Evolutionary conservation across 2,888 invertebrate genomes (phyloP).

Genomic region (Cephus pulcher): DNA sequence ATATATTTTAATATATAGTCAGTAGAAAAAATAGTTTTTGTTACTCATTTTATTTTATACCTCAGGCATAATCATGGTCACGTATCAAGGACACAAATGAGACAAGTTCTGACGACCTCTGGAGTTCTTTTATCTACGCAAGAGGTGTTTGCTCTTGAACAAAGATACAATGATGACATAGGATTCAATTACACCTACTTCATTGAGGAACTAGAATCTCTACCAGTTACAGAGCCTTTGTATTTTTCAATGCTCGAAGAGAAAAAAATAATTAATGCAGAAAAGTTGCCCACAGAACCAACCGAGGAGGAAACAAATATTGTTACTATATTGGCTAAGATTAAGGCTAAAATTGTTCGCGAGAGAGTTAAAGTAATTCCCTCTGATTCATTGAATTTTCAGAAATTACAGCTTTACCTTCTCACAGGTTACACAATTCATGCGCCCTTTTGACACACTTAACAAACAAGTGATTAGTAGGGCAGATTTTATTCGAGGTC

Average conservation of each 20-base stretch:
- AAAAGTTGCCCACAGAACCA: slow-evolving; percentile 48
- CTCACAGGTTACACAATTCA: slow-evolving; percentile 73
- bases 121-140: slow-evolving; percentile 75
- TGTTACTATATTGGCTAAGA: slow-evolving; percentile 78
- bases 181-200: slow-evolving; percentile 82
- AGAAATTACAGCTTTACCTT: background rate
- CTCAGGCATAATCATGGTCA: slow-evolving; percentile 78
- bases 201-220: slow-evolving; percentile 74
- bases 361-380: slow-evolving; percentile 69
- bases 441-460: slow-evolving; percentile 75
- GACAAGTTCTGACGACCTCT: slow-evolving; percentile 77
- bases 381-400: background rate
- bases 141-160: slow-evolving; percentile 77
- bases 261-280: slow-evolving; percentile 61
- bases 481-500: slow-evolving; percentile 78
- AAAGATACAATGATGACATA: slow-evolving; percentile 78
- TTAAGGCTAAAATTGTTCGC: slow-evolving; percentile 78
- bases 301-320: slow-evolving; percentile 73
- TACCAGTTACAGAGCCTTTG: slow-evolving; percentile 62
- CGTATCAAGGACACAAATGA: slow-evolving; percentile 76
- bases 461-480: slow-evolving; percentile 74
- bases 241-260: slow-evolving; percentile 61
- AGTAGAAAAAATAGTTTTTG: background rate
- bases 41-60: slow-evolving; percentile 12
- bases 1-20: background rate